Evolutionary conservation across 1,140 invertebrate species (phyloP), one percentile per base, ranked within the genome.

Genomic region (Chironomus striatipennis): DNA sequence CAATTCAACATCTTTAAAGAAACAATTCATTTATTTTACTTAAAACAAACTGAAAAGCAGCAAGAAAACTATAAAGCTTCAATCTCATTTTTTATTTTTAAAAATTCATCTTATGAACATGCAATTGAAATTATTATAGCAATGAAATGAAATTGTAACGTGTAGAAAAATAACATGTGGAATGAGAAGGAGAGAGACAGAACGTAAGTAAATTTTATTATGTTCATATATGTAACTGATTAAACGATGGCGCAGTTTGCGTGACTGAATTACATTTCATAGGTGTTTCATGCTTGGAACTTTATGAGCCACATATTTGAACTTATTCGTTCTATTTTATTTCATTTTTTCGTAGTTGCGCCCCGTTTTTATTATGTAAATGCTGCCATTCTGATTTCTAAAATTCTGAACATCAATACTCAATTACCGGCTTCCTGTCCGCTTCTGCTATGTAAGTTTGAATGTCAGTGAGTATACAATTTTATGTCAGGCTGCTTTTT

Each of bases 261-360:
- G 64, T 67, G 64, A 67, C 64, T 67, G 64, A 67, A 67, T 67
- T 67, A 18, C 64, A 67, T 67, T 67, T 67, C 8, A 47, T 67
- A 67, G 64, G 64, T 67, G 64, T 67, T 67, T 67, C 64, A 67
- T 67, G 64, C 64, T 67, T 67, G 64, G n/a, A 67, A 67, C 64
- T 67, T 67, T 67, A 67, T 20, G 64, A 67, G 8, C 18, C 8
- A 9, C 43, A 47, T 47, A 47, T 47, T 3, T 47, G 43, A 47
- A 47, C 8, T 47, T 47, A 10, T 43, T 43, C 5, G 42, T 43
- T 43, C n/a, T n/a, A n/a, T n/a, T n/a, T n/a, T 43, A 43, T 10
- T 43, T 43, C n/a, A 10, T 15, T 47, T 47, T 47, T 47, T 47
- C 43, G 43, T 47, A 34, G 24, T 34, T 34, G 24, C 24, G 24